phyloP scores from a whole-genome alignment of 2,113 vertebrate species.

The Aviceda subcristata region DNA sequence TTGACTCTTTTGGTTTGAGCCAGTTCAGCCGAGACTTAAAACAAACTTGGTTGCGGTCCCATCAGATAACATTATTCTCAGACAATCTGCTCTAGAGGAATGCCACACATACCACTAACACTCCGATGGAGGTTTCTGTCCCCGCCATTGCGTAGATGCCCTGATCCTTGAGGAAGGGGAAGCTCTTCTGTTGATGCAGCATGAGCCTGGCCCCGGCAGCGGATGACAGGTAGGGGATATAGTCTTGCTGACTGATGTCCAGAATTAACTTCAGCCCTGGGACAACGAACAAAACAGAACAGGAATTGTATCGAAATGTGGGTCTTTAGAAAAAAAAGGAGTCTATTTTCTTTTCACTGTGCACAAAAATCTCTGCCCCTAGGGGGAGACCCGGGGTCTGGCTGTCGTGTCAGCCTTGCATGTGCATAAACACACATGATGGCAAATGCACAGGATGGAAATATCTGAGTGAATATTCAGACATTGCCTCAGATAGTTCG shows the following conservation, averaged over 20 bases:
- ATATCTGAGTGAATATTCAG: background rate
- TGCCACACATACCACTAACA: constrained; percentile 75
- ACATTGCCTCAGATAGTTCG: background rate
- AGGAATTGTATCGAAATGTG: background rate
- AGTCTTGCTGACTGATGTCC: constrained; percentile 80
- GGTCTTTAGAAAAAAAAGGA: background rate
- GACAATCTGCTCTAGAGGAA: constrained; percentile 1
- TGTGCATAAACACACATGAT: accelerated
- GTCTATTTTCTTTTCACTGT: background rate
- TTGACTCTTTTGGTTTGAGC: constrained; percentile 54
- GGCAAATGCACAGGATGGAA: background rate
- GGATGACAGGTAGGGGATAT: constrained; percentile 76
- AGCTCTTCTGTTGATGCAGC: constrained; percentile 78
- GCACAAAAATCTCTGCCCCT: background rate
- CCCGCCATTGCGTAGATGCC: constrained; percentile 79
- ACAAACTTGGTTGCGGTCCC: constrained; percentile 45
- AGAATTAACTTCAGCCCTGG: constrained; percentile 81
- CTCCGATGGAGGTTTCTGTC: constrained; percentile 80
- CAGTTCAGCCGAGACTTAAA: constrained; percentile 59
- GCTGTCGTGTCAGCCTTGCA: background rate
- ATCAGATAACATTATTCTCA: constrained; percentile 68
- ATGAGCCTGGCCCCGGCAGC: constrained; percentile 75
- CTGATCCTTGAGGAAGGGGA: constrained; percentile 80
- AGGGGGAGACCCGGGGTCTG: background rate
- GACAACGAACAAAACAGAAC: background rate